phyloP scores from a whole-genome alignment of 2,888 invertebrate species.

The Harpalus rufipes region DNA sequence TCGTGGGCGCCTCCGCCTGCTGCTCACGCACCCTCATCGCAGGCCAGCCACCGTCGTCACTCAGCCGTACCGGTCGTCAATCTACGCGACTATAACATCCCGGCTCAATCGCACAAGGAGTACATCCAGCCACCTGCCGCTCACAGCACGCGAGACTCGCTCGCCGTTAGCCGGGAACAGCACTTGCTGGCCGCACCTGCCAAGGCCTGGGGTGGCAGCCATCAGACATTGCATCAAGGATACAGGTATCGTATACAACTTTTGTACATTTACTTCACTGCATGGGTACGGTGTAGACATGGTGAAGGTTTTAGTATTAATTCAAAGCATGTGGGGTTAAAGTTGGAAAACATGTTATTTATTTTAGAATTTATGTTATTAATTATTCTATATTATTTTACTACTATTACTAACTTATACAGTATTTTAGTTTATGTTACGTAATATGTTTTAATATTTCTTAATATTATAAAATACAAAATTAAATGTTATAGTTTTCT shows the following conservation, averaged over 20 bases:
- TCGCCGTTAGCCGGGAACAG: constrained; percentile 77
- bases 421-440: too few relatives aligned
- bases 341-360: not conserved
- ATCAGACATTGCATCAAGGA: constrained; percentile 76
- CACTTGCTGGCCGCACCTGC: constrained; percentile 80
- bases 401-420: too few relatives aligned
- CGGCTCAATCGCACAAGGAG: constrained; percentile 79
- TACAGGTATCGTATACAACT: constrained; percentile 75
- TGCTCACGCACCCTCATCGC: constrained; percentile 76
- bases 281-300: not conserved
- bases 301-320: too few relatives aligned
- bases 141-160: constrained; percentile 78
- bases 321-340: not conserved
- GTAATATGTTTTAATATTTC: too few relatives aligned
- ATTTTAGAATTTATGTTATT: too few relatives aligned
- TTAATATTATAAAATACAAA: too few relatives aligned
- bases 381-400: too few relatives aligned
- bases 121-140: constrained; percentile 82
- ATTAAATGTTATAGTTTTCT: too few relatives aligned
- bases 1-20: constrained; percentile 80
- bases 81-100: constrained; percentile 75
- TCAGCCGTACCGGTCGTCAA: constrained; percentile 76
- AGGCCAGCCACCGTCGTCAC: constrained; percentile 75
- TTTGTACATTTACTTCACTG: not conserved
- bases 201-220: constrained; percentile 76